Conservation (phyloP, 2,888 invertebrate genomes). For the Euplexia lucipara region DNA sequence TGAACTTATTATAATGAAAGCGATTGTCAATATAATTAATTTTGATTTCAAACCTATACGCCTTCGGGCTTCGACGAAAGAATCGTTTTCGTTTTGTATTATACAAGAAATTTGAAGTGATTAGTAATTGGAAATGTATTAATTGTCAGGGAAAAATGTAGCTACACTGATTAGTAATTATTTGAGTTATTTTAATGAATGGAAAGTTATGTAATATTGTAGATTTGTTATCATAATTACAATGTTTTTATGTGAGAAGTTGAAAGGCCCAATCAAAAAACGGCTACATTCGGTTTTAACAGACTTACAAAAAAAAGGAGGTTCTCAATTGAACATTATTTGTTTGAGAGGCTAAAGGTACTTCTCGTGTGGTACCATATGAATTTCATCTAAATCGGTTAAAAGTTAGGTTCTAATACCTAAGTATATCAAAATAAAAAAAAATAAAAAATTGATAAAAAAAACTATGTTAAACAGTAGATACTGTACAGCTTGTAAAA, state of each 20-base stretch:
- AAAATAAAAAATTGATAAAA: too few species aligned
- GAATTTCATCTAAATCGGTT: too few species aligned
- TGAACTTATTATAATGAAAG: slow-evolving; percentile 68
- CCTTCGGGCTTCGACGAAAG: slow-evolving; percentile 26
- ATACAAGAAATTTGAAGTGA: slow-evolving; percentile 40
- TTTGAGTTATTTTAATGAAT: slow-evolving; percentile 38
- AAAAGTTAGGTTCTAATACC: too few species aligned
- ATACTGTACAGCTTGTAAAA: too few species aligned
- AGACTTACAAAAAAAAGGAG: too few species aligned
- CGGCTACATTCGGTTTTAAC: neutral
- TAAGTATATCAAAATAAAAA: too few species aligned
- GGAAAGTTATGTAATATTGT: slow-evolving; percentile 15
- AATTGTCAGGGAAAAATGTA: slow-evolving; percentile 25
- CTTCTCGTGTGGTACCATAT: too few species aligned
- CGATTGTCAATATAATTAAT: slow-evolving; percentile 60
- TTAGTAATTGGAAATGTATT: slow-evolving; percentile 41
- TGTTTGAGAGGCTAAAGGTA: too few species aligned
- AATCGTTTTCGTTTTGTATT: slow-evolving; percentile 27
- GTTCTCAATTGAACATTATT: too few species aligned
- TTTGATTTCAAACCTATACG: slow-evolving; percentile 39
- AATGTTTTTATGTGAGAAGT: neutral
- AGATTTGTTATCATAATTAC: slow-evolving; percentile 22
- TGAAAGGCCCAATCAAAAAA: neutral
- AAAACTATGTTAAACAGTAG: too few species aligned
- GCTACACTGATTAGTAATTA: slow-evolving; percentile 35